Evolutionary conservation across 2,113 vertebrate genomes (phyloP).

Genomic region (Salvelinus namaycush): DNA sequence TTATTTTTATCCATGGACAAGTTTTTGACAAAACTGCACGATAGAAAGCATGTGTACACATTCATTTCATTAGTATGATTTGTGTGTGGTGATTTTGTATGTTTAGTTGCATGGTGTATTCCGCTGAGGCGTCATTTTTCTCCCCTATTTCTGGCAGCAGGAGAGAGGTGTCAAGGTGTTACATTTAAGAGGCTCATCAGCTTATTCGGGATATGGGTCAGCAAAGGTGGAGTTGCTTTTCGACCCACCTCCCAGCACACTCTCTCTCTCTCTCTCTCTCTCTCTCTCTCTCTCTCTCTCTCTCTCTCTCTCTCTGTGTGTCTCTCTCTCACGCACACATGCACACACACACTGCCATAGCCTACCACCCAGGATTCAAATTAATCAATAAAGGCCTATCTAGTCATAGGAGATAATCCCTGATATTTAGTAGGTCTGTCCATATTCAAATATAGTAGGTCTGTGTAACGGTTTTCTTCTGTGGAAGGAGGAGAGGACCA

Average conservation of each 20-base stretch:
- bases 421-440: background rate
- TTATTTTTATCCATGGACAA: too few species aligned
- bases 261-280: background rate
- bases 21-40: too few species aligned
- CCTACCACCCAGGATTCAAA: background rate
- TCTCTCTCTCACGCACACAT: background rate
- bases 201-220: constrained; percentile 82
- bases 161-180: constrained; percentile 68
- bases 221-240: constrained; percentile 69
- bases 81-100: background rate
- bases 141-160: constrained; percentile 65
- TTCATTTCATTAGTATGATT: too few species aligned
- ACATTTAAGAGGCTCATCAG: constrained; percentile 82
- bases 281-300: background rate
- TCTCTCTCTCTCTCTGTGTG: background rate
- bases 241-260: background rate
- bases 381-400: background rate
- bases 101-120: constrained; percentile 2
- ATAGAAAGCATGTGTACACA: too few species aligned
- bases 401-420: background rate
- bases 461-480: too few species aligned
- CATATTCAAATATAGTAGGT: background rate
- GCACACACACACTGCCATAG: background rate
- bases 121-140: constrained; percentile 55
- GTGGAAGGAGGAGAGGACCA: too few species aligned